These are phyloP conservation scores for Chamaedrilus cognettii DNA, from an alignment of 2,888 invertebrate species.

Conservation along the genomic window DNA sequence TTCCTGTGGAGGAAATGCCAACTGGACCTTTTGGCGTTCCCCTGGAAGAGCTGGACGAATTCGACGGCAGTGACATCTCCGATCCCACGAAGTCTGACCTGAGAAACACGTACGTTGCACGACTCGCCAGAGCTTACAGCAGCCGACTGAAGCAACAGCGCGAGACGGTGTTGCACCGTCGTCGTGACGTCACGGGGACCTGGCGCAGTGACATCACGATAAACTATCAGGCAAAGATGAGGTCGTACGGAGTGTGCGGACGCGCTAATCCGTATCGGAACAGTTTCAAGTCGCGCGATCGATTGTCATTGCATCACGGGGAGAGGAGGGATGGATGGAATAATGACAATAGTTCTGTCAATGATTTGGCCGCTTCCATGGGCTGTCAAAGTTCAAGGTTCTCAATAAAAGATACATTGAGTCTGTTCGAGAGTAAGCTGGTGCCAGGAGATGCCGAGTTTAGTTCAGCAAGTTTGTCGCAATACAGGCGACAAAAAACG, in stretches of 20 bases:
- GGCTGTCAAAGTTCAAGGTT: background rate
- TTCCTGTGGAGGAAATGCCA: too few relatives aligned
- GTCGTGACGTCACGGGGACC: too few relatives aligned
- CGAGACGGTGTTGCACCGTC: too few relatives aligned
- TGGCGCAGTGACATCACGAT: too few relatives aligned
- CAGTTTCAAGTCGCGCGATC: background rate
- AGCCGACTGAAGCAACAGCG: background rate
- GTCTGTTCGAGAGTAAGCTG: background rate
- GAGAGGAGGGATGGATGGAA: too few relatives aligned
- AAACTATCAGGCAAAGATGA: too few relatives aligned
- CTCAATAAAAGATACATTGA: background rate
- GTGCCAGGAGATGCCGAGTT: too few relatives aligned
- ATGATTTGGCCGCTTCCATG: background rate
- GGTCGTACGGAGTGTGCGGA: background rate
- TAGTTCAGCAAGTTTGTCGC: too few relatives aligned
- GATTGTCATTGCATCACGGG: too few relatives aligned
- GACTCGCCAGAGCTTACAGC: background rate
- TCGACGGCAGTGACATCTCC: background rate
- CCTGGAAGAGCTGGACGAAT: background rate
- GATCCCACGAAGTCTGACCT: too few relatives aligned
- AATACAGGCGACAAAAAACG: too few relatives aligned
- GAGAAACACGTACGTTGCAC: background rate
- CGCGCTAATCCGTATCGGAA: background rate
- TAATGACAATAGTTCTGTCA: background rate
- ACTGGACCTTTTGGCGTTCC: background rate